A percentile compares a stretch with the other conserved stretches of the same genome.
These are phyloP conservation scores for Halcyon chelicuti DNA, from an alignment of 2,797 vertebrate species.

Conservation along the genomic window DNA sequence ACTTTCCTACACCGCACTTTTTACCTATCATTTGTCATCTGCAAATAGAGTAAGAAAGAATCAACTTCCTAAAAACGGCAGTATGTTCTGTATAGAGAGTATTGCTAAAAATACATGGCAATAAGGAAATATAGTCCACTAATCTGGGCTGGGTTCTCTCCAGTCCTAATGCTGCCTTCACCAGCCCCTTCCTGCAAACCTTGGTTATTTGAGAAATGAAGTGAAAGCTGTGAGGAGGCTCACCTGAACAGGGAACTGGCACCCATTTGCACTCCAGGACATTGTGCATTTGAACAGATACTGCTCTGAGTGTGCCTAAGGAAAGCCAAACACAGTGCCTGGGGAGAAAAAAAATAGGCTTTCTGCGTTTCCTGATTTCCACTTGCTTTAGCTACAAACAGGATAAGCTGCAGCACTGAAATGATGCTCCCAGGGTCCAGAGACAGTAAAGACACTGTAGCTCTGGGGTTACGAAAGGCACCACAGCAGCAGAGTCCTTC, in stretches of 20 bases:
- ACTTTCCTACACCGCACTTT: not conserved
- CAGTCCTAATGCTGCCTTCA: not conserved
- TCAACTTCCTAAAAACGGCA: not conserved
- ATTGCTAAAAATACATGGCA: not conserved
- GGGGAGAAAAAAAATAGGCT: not conserved
- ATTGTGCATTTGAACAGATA: accelerated
- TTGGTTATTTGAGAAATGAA: not conserved
- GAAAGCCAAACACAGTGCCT: not conserved
- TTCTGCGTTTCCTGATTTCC: not conserved
- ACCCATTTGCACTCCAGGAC: not conserved
- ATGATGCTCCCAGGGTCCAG: not conserved
- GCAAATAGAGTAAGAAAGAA: conserved; percentile 19
- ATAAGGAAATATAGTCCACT: not conserved
- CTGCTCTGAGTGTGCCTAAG: not conserved
- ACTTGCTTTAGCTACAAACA: not conserved
- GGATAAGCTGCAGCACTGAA: not conserved
- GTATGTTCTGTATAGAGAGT: not conserved
- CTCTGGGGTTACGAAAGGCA: not conserved
- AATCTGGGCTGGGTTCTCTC: not conserved
- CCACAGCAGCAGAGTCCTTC: not conserved
- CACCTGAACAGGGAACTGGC: not conserved
- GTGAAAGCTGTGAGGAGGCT: not conserved
- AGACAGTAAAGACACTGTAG: not conserved
- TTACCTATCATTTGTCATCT: not conserved
- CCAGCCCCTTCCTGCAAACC: not conserved